These are phyloP conservation scores for Melipona bicolor DNA, from an alignment of 2,888 invertebrate species.

Conservation along the genomic window DNA sequence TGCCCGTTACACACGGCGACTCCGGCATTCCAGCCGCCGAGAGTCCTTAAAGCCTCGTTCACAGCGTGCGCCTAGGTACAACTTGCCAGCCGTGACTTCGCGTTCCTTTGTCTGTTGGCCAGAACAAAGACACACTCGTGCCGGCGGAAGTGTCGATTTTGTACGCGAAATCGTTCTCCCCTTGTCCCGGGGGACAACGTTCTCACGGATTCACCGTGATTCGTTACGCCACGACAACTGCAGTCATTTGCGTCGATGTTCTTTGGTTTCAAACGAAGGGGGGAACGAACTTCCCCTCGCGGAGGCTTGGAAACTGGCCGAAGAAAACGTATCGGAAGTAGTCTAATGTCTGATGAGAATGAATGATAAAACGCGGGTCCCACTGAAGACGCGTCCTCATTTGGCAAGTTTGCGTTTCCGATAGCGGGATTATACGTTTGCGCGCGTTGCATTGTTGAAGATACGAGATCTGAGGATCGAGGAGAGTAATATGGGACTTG, in stretches of 20 bases:
- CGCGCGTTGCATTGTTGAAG: background rate
- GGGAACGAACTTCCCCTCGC: background rate
- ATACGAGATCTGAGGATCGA: background rate
- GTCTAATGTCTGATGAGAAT: background rate
- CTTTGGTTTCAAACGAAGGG: background rate
- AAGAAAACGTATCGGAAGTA: background rate
- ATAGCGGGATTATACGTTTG: background rate
- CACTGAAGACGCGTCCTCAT: background rate
- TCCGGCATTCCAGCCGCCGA: conserved; percentile 61
- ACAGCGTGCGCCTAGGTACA: conserved; percentile 2
- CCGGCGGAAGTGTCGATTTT: conserved; percentile 67
- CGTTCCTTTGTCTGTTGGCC: conserved; percentile 41
- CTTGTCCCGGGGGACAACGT: conserved; percentile 30
- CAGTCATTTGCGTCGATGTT: background rate
- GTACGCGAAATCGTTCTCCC: conserved; percentile 60
- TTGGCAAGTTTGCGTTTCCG: background rate
- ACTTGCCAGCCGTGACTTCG: background rate
- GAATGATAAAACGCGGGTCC: background rate
- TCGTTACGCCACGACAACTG: conserved; percentile 23
- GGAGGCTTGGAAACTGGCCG: background rate
- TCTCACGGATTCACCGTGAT: conserved; percentile 58
- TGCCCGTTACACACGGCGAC: conserved; percentile 68
- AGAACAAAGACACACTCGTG: conserved; percentile 48
- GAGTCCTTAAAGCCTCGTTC: conserved; percentile 52
- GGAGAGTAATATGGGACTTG: background rate